phyloP scores from a whole-genome alignment of 2,797 vertebrate species.

The Chaunax sp. region DNA sequence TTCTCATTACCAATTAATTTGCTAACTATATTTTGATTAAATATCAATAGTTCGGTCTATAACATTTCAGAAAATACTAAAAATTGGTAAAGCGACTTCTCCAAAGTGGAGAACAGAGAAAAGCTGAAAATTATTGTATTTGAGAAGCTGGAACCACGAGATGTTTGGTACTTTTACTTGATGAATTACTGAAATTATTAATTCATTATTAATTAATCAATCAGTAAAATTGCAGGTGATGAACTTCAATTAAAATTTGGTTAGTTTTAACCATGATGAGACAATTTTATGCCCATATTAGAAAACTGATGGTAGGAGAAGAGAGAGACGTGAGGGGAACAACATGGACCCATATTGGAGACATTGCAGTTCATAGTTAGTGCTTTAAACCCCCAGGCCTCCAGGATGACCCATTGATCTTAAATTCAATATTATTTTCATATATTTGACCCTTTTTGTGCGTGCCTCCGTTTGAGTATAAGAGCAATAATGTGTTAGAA shows the following conservation, averaged over 20 bases:
- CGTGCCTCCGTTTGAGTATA: slow-evolving; percentile 40
- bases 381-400: no score
- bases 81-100: no score
- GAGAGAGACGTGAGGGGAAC: no score
- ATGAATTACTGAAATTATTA: neutral
- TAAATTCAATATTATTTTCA: slow-evolving; percentile 2
- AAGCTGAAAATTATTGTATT: neutral
- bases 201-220: neutral
- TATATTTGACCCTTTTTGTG: neutral
- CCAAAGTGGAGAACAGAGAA: neutral
- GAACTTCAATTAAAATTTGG: no score
- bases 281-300: no score
- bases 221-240: no score
- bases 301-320: no score
- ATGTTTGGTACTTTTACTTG: neutral
- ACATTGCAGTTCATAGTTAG: no score
- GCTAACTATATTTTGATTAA: neutral
- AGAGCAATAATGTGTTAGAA: slow-evolving; percentile 33
- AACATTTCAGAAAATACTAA: neutral
- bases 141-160: neutral
- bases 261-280: no score
- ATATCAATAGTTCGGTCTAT: neutral
- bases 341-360: no score
- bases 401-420: neutral
- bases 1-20: neutral